phyloP scores from a whole-genome alignment of 2,113 vertebrate species.

The Indri indri region DNA sequence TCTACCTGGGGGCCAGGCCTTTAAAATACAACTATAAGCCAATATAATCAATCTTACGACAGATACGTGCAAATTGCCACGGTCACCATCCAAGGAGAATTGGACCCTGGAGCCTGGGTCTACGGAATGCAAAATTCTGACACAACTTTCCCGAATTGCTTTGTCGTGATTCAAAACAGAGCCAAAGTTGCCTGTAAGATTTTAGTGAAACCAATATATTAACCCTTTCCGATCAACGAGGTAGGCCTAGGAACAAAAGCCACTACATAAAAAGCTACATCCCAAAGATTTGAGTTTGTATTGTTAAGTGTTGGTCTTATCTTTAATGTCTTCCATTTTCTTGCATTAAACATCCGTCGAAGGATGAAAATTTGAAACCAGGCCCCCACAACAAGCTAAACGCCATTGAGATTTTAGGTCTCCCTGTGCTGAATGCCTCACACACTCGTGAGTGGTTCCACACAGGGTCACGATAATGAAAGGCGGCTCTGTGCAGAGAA shows the following conservation, averaged over 20 bases:
- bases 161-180: background rate
- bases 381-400: background rate
- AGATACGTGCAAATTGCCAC: accelerated
- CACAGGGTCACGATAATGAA: background rate
- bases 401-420: accelerated
- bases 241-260: background rate
- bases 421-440: background rate
- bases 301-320: background rate
- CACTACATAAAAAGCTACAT: accelerated
- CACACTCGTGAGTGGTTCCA: accelerated
- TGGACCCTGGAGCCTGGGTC: accelerated
- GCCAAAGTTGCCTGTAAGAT: accelerated
- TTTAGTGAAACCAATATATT: accelerated
- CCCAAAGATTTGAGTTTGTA: accelerated
- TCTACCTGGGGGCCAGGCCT: too few species aligned
- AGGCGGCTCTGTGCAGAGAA: accelerated
- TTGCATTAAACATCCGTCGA: too few species aligned
- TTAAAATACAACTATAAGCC: too few species aligned
- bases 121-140: accelerated
- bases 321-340: background rate
- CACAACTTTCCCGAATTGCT: accelerated
- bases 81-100: background rate
- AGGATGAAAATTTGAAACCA: background rate
- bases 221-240: background rate
- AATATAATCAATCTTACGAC: accelerated